Conservation (phyloP, 2,888 invertebrate species). For the Mesorhabditis spiculigera region DNA sequence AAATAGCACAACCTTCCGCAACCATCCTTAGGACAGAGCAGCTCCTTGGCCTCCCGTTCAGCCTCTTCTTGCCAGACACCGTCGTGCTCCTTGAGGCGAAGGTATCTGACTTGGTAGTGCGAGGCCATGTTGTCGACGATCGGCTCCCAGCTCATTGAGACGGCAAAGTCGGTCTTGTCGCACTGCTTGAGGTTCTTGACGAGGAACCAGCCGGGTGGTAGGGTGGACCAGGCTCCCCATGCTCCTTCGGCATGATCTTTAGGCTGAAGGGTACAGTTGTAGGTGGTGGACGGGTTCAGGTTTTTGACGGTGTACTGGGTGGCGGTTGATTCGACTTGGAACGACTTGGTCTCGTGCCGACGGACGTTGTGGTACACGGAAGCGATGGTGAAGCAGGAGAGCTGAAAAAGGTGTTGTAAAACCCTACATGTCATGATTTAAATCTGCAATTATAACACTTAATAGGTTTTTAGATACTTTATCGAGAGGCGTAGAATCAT, state of each 20-base stretch:
- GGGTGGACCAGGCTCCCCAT: slow-evolving; percentile 58
- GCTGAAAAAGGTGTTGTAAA: slow-evolving; percentile 24
- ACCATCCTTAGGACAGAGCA: slow-evolving; percentile 42
- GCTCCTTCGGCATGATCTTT: slow-evolving; percentile 31
- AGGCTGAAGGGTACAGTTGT: slow-evolving; percentile 56
- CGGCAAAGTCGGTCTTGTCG: slow-evolving; percentile 54
- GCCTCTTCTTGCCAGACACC: slow-evolving; percentile 50
- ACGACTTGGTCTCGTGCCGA: slow-evolving; percentile 43
- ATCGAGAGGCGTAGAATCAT: too few relatives aligned
- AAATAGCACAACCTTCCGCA: slow-evolving; percentile 58
- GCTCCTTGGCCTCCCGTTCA: slow-evolving; percentile 36
- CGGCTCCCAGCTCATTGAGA: slow-evolving; percentile 57
- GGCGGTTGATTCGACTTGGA: slow-evolving; percentile 47
- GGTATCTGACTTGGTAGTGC: slow-evolving; percentile 55
- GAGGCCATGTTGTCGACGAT: slow-evolving; percentile 49
- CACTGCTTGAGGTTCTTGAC: slow-evolving; percentile 56
- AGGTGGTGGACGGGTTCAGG: slow-evolving; percentile 54
- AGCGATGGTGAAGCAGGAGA: slow-evolving; percentile 49
- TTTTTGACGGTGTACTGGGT: slow-evolving; percentile 52
- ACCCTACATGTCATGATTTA: background rate
- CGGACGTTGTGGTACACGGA: slow-evolving; percentile 49
- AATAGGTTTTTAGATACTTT: too few relatives aligned
- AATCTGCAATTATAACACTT: too few relatives aligned
- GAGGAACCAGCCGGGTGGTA: slow-evolving; percentile 57
- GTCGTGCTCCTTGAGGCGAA: slow-evolving; percentile 42